Conservation (phyloP, 92 coral and sea anemone species). For the Meandrina meandrites region DNA sequence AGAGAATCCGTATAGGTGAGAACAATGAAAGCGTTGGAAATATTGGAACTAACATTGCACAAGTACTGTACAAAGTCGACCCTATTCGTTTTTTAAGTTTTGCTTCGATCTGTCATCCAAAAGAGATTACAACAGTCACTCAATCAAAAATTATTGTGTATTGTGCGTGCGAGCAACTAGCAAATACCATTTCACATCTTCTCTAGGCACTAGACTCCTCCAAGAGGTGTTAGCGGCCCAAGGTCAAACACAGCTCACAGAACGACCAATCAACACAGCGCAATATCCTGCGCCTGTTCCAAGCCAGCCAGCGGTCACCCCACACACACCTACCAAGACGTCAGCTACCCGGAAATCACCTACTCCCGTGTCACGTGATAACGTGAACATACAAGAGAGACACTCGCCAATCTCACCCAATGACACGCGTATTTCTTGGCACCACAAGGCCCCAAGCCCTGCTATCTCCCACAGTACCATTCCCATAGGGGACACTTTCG, state of each 20-base stretch:
- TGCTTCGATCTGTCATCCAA: too few relatives aligned
- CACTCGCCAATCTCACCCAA: slow-evolving; percentile 10
- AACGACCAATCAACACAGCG: slow-evolving; percentile 21
- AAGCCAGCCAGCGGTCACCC: slow-evolving; percentile 29
- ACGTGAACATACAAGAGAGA: slow-evolving; percentile 9
- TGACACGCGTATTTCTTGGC: slow-evolving; percentile 37
- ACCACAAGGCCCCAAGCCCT: slow-evolving; percentile 21
- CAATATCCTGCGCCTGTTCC: slow-evolving; percentile 28
- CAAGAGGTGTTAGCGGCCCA: slow-evolving; percentile 50
- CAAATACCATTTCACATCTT: too few relatives aligned
- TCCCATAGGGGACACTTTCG: slow-evolving; percentile 11
- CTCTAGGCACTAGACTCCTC: slow-evolving; percentile 43
- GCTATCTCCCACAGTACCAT: slow-evolving; percentile 8
- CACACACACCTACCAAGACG: slow-evolving; percentile 22
- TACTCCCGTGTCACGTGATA: slow-evolving; percentile 21
- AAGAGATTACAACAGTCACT: too few relatives aligned
- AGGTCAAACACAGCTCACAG: slow-evolving; percentile 33
- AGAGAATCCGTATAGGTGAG: too few relatives aligned
- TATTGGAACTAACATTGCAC: too few relatives aligned
- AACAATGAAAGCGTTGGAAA: background rate
- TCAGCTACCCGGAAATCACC: slow-evolving; percentile 38
- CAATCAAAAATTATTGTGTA: too few relatives aligned
- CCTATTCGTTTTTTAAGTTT: too few relatives aligned
- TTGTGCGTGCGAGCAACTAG: too few relatives aligned
- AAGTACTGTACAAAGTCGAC: too few relatives aligned